These are phyloP conservation scores for Platycnemis pennipes DNA, from an alignment of 2,888 invertebrate genomes.

Conservation along the genomic window DNA sequence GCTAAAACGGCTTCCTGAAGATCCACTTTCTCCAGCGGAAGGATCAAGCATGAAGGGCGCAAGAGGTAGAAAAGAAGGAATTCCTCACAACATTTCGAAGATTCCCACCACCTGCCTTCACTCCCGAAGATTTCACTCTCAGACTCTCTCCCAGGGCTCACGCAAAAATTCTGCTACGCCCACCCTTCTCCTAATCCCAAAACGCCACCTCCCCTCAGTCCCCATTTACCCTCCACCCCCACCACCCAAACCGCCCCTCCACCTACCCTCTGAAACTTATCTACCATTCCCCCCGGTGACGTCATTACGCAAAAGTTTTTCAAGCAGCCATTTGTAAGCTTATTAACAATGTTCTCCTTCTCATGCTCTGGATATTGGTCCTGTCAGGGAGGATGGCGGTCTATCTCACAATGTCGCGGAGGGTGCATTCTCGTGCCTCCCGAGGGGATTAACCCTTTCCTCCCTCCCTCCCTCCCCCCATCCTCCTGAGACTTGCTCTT, in stretches of 20 bases:
- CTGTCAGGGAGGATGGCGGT: background rate
- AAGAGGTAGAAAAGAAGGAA: too few relatives aligned
- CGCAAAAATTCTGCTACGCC: background rate
- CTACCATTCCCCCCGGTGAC: conserved; percentile 13
- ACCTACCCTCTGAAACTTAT: background rate
- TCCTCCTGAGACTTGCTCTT: background rate
- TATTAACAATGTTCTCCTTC: background rate
- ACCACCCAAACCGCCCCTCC: background rate
- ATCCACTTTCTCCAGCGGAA: background rate
- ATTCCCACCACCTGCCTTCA: too few relatives aligned
- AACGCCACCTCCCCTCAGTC: background rate
- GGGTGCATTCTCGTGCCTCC: background rate
- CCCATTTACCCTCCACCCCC: background rate
- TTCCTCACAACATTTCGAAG: too few relatives aligned
- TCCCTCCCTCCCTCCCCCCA: background rate
- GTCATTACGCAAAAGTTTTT: conserved; percentile 39
- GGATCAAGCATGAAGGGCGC: background rate
- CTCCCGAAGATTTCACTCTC: background rate
- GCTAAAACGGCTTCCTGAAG: background rate
- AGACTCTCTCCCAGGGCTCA: background rate
- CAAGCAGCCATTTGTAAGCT: conserved; percentile 48
- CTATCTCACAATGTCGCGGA: background rate
- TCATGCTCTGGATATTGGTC: background rate
- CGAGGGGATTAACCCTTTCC: background rate
- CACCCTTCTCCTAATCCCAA: too few relatives aligned